A percentile compares a stretch with the other conserved stretches of the same genome.
phyloP scores from a whole-genome alignment of 2,113 vertebrate species.

The Ifrita kowaldi region DNA sequence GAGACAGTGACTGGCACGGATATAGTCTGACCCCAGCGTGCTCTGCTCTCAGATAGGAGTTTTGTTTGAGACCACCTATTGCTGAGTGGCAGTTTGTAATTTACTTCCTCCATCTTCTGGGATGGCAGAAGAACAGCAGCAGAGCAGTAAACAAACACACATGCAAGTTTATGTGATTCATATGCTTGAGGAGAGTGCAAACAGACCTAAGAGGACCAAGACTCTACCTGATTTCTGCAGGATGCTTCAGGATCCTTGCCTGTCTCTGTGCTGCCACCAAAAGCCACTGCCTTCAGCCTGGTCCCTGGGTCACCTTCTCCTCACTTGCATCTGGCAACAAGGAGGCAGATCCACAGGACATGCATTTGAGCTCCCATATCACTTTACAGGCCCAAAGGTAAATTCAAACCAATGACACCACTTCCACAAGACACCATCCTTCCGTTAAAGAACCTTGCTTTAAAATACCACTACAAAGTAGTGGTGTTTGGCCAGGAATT shows the following conservation, averaged over 20 bases:
- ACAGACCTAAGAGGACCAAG: neutral
- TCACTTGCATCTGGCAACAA: neutral
- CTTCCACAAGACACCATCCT: neutral
- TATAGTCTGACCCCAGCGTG: accelerated
- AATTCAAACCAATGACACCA: accelerated
- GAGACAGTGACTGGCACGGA: neutral
- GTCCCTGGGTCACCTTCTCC: neutral
- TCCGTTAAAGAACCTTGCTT: neutral
- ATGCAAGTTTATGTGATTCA: neutral
- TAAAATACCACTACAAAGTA: neutral
- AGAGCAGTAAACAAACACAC: neutral
- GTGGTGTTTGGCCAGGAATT: neutral
- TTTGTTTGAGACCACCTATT: neutral
- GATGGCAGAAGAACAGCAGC: neutral
- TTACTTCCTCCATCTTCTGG: neutral
- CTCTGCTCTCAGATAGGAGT: neutral
- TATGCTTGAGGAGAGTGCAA: neutral
- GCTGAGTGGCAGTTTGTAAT: neutral
- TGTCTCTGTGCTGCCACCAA: neutral
- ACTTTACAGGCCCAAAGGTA: neutral
- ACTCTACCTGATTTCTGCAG: accelerated
- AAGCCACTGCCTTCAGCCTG: neutral
- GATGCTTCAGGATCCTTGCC: neutral
- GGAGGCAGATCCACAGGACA: neutral
- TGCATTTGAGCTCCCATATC: accelerated